Evolutionary conservation across 1,140 invertebrate genomes (phyloP), one percentile per base, ranked within the genome.

Genomic region (Drosophila nikananu): DNA sequence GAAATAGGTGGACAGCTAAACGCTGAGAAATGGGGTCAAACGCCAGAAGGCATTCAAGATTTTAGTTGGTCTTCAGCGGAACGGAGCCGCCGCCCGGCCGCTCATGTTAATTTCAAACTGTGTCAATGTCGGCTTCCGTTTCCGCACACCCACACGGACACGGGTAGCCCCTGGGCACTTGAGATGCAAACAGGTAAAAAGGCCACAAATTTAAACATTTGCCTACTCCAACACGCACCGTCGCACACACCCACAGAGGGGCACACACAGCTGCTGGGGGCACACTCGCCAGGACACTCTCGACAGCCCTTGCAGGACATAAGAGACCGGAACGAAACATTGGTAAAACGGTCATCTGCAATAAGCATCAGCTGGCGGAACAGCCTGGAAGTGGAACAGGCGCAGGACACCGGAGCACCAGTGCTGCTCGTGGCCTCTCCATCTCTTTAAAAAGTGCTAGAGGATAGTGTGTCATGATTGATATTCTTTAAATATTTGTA

Each of bases 321-420:
- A 57, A 57, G 54, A 57, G 54, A 23, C 42, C 35, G 78, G 39
- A 66, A 61, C 77, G 83, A 86, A 91, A 83, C 87, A 79, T 87
- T 91, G 87, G 87, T 83, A 91, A 83, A 86, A 87, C 70, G 87
- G 87, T 86, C 87, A 91, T 91, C 87, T 90, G 87, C 87, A 91
- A 90, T 80, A 73, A 64, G 64, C 79, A 72, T 61, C 74, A 68
- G 62, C 64, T 48, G 49, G 39, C 59, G 83, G 60, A 84, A 89
- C 81, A 86, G 32, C 48, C 39, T 74, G 77, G 64, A 72, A 68
- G 27, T 61, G 71, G 55, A 74, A 72, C 70, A 73, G 35, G 67
- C 19, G 13, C 39, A 32, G 63, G 63, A 57, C 54, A 57, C 54
- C 54, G 35, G 21, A 17, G 8, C 52, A 39, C 35, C 35, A 57